These are phyloP conservation scores for Ormyrus nitidulus DNA, from an alignment of 2,888 invertebrate species.

Conservation along the genomic window DNA sequence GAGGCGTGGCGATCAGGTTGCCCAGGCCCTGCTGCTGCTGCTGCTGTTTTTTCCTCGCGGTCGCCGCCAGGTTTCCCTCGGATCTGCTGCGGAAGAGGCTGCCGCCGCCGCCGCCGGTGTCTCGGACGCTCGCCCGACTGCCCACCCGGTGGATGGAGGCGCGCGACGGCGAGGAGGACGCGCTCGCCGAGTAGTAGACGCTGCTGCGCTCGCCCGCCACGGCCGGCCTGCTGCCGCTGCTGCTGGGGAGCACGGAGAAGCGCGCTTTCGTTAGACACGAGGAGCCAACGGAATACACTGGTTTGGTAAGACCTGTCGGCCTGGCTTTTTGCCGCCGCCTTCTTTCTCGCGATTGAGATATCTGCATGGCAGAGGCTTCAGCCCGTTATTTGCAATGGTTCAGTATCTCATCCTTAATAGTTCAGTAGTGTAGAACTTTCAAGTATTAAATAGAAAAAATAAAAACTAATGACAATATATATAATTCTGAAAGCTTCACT, in stretches of 20 bases:
- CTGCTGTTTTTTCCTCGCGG: slow-evolving; percentile 29
- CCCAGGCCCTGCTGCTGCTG: slow-evolving; percentile 22
- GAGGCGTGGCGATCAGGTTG: slow-evolving; percentile 71
- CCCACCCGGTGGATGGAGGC: slow-evolving; percentile 53
- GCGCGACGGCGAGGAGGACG: slow-evolving; percentile 69
- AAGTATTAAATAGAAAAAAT: too few relatives aligned
- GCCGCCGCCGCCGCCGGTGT: slow-evolving; percentile 41
- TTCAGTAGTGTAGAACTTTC: too few relatives aligned
- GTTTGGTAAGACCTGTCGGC: neutral
- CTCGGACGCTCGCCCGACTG: slow-evolving; percentile 54
- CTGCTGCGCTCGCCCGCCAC: slow-evolving; percentile 44
- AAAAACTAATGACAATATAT: too few relatives aligned
- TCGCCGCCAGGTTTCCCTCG: slow-evolving; percentile 80
- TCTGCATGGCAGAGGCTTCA: neutral
- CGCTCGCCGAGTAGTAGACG: slow-evolving; percentile 75
- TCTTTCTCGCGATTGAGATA: neutral
- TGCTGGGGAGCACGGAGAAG: slow-evolving; percentile 15
- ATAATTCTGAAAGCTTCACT: too few relatives aligned
- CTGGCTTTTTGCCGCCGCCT: neutral
- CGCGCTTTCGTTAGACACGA: slow-evolving; percentile 15
- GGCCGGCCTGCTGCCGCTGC: slow-evolving; percentile 23
- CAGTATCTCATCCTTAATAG: too few relatives aligned
- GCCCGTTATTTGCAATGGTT: too few relatives aligned
- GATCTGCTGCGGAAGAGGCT: slow-evolving; percentile 83
- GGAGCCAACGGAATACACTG: neutral